phyloP scores from a whole-genome alignment of 2,888 invertebrate species.

The Hypselothyrea guttata region DNA sequence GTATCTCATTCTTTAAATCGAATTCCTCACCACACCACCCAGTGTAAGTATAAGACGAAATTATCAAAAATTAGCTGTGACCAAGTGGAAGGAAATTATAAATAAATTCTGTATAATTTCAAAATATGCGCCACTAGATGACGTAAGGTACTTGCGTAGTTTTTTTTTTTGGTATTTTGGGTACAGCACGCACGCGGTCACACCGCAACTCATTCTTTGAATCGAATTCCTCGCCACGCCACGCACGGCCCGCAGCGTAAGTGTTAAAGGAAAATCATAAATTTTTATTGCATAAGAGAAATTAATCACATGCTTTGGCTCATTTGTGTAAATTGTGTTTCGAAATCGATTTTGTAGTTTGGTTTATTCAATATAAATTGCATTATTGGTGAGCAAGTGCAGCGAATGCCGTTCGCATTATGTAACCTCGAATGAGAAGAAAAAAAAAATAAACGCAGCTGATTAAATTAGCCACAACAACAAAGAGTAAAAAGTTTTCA shows the following conservation, averaged over 20 bases:
- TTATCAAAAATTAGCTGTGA: too few species aligned
- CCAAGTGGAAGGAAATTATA: too few species aligned
- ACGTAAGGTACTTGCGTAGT: constrained; percentile 21
- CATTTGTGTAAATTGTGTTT: too few species aligned
- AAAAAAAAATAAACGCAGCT: constrained; percentile 43
- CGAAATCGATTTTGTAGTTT: too few species aligned
- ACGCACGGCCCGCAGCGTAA: constrained; percentile 35
- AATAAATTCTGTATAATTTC: too few species aligned
- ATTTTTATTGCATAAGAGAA: constrained; percentile 46
- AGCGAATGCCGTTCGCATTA: too few species aligned
- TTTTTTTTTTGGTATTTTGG: constrained; percentile 15
- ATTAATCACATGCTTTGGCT: constrained; percentile 41
- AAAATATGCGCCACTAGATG: too few species aligned
- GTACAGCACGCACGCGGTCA: constrained; percentile 18
- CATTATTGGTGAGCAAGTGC: too few species aligned
- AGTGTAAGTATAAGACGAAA: too few species aligned
- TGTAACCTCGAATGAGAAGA: constrained; percentile 71
- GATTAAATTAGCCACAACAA: constrained; percentile 41
- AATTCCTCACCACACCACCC: too few species aligned
- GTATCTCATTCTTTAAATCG: too few species aligned
- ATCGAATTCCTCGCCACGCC: constrained; percentile 43
- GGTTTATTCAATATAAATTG: too few species aligned
- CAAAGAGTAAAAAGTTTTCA: background rate
- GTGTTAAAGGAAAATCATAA: constrained; percentile 15
- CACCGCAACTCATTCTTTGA: constrained; percentile 45